Base-by-base conservation (phyloP, 2,888 invertebrate species). In the Mamestra brassicae region DNA sequence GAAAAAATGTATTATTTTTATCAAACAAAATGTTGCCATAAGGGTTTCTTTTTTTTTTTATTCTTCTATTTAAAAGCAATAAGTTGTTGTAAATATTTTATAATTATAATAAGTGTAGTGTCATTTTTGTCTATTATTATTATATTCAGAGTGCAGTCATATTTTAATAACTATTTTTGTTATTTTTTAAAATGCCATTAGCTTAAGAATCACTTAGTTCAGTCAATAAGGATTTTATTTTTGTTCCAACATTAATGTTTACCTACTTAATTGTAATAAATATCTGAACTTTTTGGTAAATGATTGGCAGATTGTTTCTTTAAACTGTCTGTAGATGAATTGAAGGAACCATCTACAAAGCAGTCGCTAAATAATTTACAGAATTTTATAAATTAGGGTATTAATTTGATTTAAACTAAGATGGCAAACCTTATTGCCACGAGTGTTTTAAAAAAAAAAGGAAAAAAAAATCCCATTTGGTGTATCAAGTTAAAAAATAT, bases 41-140 rank as follows among this genome's bases (percentile, higher is more conserved):
- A 65, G 13, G 55, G 63, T 74, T 69, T 71, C 13, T 58, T 74
- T 69, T 77, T 69, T 60, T 58, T 71, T 75, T 60, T 72, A 26
- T 65, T 66, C 50, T 81, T 78, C 74, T 26, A 77, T 78, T 54
- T 63, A 54, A 76, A 76, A 82, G 74, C 78, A 82, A 85, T 84
- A 84, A 80, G 71, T 78, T 81, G 34, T 45, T 88, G 87, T 87
- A 87, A 82, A 87, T 88, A 88, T 60, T 83, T 81, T 75, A 52
- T 70, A 76, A 75, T 52, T 60, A 72, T 74, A 81, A 66, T 76
- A 77, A 68, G 69, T 76, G 54, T 75, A 68, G 47, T 77, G 67
- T 76, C 74, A 74, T 76, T 72, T 85, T 74, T 83, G 65, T 83
- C 80, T 82, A 68, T 85, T 78, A 68, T 81, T 70, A 64, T 71